These are phyloP conservation scores for Panzeria rudis DNA, from an alignment of 2,888 invertebrate species.

Conservation along the genomic window DNA sequence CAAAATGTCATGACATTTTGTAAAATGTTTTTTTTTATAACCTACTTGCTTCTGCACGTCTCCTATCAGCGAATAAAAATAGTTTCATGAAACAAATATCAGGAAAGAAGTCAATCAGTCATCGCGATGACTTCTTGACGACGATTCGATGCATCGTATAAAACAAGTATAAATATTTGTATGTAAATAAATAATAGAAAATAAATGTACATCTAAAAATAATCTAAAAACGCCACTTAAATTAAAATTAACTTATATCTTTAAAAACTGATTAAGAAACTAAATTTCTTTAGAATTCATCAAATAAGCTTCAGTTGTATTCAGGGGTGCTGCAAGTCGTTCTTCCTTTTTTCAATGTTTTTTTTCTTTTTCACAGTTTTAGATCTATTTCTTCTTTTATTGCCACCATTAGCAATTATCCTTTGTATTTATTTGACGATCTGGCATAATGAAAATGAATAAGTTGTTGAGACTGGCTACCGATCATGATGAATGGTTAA, in stretches of 20 bases:
- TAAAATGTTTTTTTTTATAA: background rate
- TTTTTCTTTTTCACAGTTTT: background rate
- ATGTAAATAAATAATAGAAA: background rate
- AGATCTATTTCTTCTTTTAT: background rate
- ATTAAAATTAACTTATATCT: background rate
- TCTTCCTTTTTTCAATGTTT: background rate
- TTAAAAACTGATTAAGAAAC: no score
- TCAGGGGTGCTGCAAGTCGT: no score
- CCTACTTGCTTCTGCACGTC: background rate
- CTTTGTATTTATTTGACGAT: background rate
- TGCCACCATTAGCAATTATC: background rate
- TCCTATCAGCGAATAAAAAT: background rate
- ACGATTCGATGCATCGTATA: background rate
- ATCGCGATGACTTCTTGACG: no score
- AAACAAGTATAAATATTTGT: background rate
- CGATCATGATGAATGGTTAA: no score
- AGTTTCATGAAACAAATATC: background rate
- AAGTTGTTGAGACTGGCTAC: no score
- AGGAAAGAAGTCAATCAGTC: no score
- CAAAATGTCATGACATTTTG: no score
- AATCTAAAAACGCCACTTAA: background rate
- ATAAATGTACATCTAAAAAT: background rate
- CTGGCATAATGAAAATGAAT: no score
- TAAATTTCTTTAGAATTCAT: no score
- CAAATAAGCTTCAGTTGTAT: no score